Evolutionary conservation across 2,888 invertebrate species (phyloP).

Genomic region (Melipona bicolor): DNA sequence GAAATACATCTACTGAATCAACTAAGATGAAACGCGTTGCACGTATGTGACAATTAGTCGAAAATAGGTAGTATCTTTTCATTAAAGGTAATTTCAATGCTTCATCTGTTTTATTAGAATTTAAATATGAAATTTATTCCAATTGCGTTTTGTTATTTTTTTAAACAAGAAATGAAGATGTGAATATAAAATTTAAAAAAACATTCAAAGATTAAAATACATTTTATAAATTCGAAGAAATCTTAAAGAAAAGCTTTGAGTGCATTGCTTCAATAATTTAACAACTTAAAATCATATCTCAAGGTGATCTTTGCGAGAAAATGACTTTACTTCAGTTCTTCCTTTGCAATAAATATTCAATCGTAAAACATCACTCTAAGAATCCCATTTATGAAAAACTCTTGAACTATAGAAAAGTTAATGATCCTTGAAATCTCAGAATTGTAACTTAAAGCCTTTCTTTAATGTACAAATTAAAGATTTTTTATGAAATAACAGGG

Average conservation of each 20-base stretch:
- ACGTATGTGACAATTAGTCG: not conserved
- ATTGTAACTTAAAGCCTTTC: not conserved
- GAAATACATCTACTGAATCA: not conserved
- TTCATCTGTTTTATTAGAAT: not conserved
- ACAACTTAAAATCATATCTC: not conserved
- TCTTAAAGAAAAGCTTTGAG: not conserved
- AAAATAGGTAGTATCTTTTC: not conserved
- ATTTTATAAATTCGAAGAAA: not conserved
- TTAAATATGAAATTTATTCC: not conserved
- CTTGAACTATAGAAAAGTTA: not conserved
- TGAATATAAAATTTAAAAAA: not conserved
- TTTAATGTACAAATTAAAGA: not conserved
- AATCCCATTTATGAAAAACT: not conserved
- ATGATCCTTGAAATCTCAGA: slow-evolving; percentile 8
- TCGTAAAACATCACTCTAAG: not conserved
- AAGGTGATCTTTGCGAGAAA: not conserved
- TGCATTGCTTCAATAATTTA: not conserved
- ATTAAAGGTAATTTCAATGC: not conserved
- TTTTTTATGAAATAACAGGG: not conserved
- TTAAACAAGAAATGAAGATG: not conserved
- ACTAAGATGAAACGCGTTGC: not conserved
- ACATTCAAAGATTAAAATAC: not conserved
- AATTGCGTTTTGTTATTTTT: not conserved
- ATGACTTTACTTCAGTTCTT: not conserved
- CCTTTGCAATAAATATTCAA: not conserved